Percentiles rank a stretch among this genome's conserved stretches.
phyloP scores from a whole-genome alignment of 2,888 invertebrate species.

The Apamea monoglypha region DNA sequence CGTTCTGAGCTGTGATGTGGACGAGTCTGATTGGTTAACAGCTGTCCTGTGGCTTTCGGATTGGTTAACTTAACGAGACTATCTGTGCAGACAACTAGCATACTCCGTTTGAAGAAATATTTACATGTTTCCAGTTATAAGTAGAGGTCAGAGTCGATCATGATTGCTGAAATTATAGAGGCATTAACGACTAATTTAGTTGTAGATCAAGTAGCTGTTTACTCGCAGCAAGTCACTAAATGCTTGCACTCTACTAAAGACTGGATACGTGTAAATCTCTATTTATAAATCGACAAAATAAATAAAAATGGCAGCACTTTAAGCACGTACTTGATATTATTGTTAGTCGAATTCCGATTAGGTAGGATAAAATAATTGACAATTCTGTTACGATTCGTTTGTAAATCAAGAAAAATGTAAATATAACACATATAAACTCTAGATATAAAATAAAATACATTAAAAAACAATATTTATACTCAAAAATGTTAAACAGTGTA shows the following conservation, averaged over 20 bases:
- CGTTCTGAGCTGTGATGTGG: neutral
- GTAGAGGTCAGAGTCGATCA: neutral
- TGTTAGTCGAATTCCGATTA: constrained; percentile 67
- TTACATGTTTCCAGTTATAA: neutral
- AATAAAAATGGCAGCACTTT: neutral
- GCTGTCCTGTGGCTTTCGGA: neutral
- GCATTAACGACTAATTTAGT: neutral
- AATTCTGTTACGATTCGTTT: constrained; percentile 71
- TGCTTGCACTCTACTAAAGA: constrained; percentile 2
- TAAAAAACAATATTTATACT: constrained; percentile 72
- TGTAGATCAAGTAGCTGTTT: neutral
- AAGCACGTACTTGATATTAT: constrained; percentile 58
- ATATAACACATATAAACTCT: constrained; percentile 69
- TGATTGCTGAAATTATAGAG: too few species aligned
- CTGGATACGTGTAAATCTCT: neutral
- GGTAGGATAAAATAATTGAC: constrained; percentile 73
- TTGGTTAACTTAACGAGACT: neutral
- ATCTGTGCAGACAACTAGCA: too few species aligned
- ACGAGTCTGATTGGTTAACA: constrained; percentile 28
- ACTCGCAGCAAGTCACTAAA: neutral
- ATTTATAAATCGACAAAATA: neutral
- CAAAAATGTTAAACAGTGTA: constrained; percentile 71
- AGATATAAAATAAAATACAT: constrained; percentile 62
- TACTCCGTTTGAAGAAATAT: neutral
- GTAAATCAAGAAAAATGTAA: constrained; percentile 71